phyloP scores from a whole-genome alignment of 2,797 vertebrate genomes.

The Benthosema pterotum region DNA sequence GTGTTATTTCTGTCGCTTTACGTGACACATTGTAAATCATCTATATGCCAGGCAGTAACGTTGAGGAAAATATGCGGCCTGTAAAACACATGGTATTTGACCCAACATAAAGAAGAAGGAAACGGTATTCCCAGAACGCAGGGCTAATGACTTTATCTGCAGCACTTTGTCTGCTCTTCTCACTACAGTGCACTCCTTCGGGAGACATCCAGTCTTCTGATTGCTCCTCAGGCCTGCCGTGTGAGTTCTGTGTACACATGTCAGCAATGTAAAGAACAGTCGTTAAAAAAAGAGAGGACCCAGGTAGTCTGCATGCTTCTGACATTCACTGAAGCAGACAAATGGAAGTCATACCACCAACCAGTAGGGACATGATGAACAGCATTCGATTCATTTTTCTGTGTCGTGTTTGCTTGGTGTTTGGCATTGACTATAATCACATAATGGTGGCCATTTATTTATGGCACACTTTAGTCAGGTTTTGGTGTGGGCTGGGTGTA shows the following conservation, averaged over 20 bases:
- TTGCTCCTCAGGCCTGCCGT: background rate
- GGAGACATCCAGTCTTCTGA: background rate
- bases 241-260: conserved; percentile 9
- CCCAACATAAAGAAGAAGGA: background rate
- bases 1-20: conserved; percentile 3
- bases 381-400: background rate
- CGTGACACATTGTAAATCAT: conserved; percentile 12
- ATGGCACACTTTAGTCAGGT: no score
- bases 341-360: background rate
- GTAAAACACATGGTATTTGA: conserved; percentile 37
- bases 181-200: background rate
- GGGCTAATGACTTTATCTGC: conserved; percentile 20
- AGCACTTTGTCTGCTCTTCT: conserved; percentile 2
- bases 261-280: conserved; percentile 12
- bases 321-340: background rate
- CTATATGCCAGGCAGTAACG: conserved; percentile 24
- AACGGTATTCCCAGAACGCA: conserved; percentile 8
- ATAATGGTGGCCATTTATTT: no score
- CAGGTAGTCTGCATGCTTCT: background rate
- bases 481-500: no score
- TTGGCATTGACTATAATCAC: no score
- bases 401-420: no score
- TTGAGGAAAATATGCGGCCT: conserved; percentile 9
- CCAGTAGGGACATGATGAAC: background rate
- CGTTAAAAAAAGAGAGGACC: background rate